These are phyloP conservation scores for Choloepus hoffmanni DNA, from an alignment of 2,113 vertebrate species.

Conservation along the genomic window DNA sequence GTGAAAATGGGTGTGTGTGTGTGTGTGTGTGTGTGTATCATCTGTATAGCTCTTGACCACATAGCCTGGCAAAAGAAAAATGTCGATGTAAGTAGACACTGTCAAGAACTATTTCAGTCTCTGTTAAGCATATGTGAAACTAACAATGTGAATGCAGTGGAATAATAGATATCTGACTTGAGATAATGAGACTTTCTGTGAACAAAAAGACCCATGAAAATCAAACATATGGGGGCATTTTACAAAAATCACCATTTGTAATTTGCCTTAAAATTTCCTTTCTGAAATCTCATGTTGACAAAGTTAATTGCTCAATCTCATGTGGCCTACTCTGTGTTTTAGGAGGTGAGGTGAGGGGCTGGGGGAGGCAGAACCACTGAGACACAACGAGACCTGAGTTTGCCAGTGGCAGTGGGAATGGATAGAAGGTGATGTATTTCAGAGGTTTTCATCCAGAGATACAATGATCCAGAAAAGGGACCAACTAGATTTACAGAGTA, in stretches of 20 bases:
- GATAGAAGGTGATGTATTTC: background rate
- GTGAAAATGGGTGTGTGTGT: background rate
- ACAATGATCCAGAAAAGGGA: background rate
- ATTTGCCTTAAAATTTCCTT: background rate
- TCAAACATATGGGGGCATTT: background rate
- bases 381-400: rapidly evolving
- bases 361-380: background rate
- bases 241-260: conserved; percentile 14
- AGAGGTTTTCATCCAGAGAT: background rate
- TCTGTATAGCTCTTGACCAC: background rate
- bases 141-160: background rate
- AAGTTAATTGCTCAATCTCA: background rate
- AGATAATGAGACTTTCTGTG: background rate
- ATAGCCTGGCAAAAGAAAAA: background rate
- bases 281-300: background rate
- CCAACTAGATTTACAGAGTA: too few relatives aligned
- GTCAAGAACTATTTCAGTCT: background rate
- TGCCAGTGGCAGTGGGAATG: rapidly evolving
- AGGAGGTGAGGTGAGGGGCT: background rate
- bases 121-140: background rate
- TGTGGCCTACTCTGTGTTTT: background rate
- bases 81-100: background rate
- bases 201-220: conserved; percentile 15
- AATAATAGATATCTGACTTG: background rate
- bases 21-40: too few relatives aligned